Evolutionary conservation across 2,113 vertebrate species (phyloP).

Genomic region (Hippotragus niger): DNA sequence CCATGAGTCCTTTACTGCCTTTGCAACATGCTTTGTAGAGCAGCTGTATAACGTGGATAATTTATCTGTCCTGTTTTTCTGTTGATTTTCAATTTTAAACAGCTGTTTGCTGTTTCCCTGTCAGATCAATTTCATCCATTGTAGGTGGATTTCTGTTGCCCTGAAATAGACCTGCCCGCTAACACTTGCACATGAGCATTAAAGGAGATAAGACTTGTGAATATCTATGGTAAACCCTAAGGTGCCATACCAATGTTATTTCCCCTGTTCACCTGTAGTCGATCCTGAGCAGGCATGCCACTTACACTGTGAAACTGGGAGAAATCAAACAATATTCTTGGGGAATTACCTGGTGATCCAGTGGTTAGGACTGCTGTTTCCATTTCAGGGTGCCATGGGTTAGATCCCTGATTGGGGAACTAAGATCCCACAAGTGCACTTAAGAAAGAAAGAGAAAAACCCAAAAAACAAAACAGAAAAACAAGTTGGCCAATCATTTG

Average conservation of each 20-base stretch:
- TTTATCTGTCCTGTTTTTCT: conserved; percentile 1
- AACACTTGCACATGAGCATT: background rate
- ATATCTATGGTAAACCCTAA: background rate
- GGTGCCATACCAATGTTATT: background rate
- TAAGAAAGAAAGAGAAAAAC: background rate
- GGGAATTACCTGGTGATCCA: background rate
- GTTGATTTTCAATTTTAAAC: conserved; percentile 11
- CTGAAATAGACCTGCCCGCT: background rate
- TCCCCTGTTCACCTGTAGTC: background rate
- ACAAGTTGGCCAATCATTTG: background rate
- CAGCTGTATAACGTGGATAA: conserved; percentile 43
- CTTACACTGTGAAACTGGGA: background rate
- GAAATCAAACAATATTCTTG: background rate
- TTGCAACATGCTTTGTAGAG: background rate
- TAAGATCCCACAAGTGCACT: background rate
- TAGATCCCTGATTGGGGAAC: background rate
- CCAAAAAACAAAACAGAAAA: background rate
- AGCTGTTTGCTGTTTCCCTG: background rate
- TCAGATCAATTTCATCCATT: background rate
- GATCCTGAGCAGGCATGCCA: background rate
- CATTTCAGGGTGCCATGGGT: background rate
- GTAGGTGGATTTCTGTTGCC: background rate
- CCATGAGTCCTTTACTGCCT: background rate
- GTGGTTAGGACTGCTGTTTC: background rate
- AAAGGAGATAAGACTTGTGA: background rate